These are phyloP conservation scores for Ernsta delagoae DNA, from an alignment of 2,888 invertebrate species.

Conservation along the genomic window DNA sequence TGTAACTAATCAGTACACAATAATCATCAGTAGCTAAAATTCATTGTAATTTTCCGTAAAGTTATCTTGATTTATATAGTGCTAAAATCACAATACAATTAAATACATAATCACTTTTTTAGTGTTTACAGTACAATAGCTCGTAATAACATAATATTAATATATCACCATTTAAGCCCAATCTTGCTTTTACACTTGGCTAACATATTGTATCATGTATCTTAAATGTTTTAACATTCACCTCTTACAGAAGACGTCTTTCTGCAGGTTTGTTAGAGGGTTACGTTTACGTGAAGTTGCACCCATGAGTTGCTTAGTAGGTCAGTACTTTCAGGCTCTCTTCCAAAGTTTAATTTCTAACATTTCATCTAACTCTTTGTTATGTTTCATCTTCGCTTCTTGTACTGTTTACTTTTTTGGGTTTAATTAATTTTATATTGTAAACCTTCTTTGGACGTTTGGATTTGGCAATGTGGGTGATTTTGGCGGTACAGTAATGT, in stretches of 20 bases:
- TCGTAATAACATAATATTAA: too few species aligned
- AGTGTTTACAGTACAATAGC: too few species aligned
- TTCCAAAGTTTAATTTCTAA: conserved; percentile 54
- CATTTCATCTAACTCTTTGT: conserved; percentile 24
- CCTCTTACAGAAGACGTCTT: conserved; percentile 52
- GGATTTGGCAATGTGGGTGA: not conserved
- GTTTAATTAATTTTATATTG: conserved; percentile 1
- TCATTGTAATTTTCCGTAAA: too few species aligned
- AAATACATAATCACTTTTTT: too few species aligned
- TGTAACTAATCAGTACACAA: too few species aligned
- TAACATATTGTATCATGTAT: conserved; percentile 24
- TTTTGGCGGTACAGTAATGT: not conserved
- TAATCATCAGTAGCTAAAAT: too few species aligned
- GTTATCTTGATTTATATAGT: too few species aligned
- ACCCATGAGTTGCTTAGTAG: conserved; percentile 79
- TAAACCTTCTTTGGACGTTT: not conserved
- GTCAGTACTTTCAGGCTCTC: conserved; percentile 74
- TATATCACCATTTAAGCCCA: too few species aligned
- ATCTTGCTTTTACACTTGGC: conserved; percentile 10
- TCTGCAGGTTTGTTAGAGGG: conserved; percentile 79
- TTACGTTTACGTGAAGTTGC: conserved; percentile 77
- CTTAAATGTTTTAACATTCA: conserved; percentile 32
- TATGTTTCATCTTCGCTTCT: conserved; percentile 25
- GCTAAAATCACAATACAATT: too few species aligned
- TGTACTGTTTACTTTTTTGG: not conserved